Conservation (phyloP, 2,797 vertebrate species). For the Pelochelys cantorii region DNA sequence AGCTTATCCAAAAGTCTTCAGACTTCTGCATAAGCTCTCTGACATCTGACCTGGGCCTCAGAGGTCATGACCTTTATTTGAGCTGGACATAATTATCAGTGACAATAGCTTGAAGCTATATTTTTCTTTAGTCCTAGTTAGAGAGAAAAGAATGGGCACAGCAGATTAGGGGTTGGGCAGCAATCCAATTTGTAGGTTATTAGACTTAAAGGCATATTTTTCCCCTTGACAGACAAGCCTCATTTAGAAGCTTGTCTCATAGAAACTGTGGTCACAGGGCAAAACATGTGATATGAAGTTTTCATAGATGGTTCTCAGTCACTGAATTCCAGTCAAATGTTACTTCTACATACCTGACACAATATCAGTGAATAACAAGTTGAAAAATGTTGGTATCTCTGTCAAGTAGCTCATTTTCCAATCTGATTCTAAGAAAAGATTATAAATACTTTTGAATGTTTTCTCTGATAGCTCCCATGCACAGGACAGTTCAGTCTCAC, state of each 20-base stretch:
- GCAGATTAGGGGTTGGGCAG: slow-evolving; percentile 49
- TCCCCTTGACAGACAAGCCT: slow-evolving; percentile 1
- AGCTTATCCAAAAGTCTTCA: slow-evolving; percentile 57
- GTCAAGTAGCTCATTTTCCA: not conserved
- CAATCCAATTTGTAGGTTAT: slow-evolving; percentile 70
- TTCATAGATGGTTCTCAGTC: not conserved
- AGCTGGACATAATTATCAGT: slow-evolving; percentile 45
- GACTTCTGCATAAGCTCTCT: slow-evolving; percentile 49
- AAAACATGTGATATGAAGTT: slow-evolving; percentile 24
- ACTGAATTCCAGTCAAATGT: slow-evolving; percentile 32
- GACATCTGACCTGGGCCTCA: slow-evolving; percentile 59
- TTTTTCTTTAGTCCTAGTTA: slow-evolving; percentile 28
- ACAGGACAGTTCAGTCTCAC: accelerated
- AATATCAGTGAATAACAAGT: not conserved
- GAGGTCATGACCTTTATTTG: slow-evolving; percentile 61
- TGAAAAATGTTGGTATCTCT: not conserved
- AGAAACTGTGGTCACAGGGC: slow-evolving; percentile 48
- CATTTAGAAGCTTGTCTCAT: slow-evolving; percentile 50
- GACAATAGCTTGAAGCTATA: slow-evolving; percentile 38
- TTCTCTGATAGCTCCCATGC: not conserved
- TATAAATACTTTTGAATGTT: not conserved
- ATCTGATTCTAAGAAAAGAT: not conserved
- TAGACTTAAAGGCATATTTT: slow-evolving; percentile 35
- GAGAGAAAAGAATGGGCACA: slow-evolving; percentile 53
- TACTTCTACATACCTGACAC: not conserved